These are phyloP conservation scores for Naso thynnoides DNA, from an alignment of 2,797 vertebrate genomes.

Conservation along the genomic window DNA sequence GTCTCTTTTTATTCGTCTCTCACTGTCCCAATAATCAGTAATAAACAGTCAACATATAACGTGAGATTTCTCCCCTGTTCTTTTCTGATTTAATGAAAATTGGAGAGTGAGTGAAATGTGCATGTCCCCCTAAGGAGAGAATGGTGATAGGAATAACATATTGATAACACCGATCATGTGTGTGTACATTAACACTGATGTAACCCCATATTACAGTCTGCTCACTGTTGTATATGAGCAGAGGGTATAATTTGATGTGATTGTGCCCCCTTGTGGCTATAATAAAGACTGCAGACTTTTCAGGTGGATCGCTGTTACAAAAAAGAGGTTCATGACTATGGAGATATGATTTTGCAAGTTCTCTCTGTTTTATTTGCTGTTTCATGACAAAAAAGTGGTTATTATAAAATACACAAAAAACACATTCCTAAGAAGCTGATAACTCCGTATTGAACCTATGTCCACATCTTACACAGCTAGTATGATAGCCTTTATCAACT, in stretches of 20 bases:
- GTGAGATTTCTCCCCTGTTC: slow-evolving; percentile 3
- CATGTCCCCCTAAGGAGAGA: neutral
- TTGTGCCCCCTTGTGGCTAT: slow-evolving; percentile 55
- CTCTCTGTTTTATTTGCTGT: neutral
- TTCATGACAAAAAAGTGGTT: neutral
- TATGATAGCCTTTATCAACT: neutral
- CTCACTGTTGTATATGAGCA: slow-evolving; percentile 6
- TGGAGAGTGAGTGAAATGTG: neutral
- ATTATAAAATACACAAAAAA: neutral
- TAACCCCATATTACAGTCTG: slow-evolving; percentile 10
- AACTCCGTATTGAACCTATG: too few relatives aligned
- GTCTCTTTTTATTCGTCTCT: slow-evolving; percentile 58
- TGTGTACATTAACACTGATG: slow-evolving; percentile 21
- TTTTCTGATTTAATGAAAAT: slow-evolving; percentile 21
- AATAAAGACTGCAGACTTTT: slow-evolving; percentile 21
- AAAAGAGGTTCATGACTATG: slow-evolving; percentile 22
- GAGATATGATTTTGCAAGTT: slow-evolving; percentile 5
- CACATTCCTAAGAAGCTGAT: neutral
- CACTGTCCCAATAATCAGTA: slow-evolving; percentile 55
- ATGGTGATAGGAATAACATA: slow-evolving; percentile 12
- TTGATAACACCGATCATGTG: slow-evolving; percentile 20
- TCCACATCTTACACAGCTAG: neutral
- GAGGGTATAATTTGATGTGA: slow-evolving; percentile 27
- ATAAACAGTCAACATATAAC: slow-evolving; percentile 58
- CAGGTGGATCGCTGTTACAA: slow-evolving; percentile 7